Percentiles rank a stretch among this genome's conserved stretches.
Conservation (phyloP, 2,888 invertebrate species). For the Julus scandinavius region DNA sequence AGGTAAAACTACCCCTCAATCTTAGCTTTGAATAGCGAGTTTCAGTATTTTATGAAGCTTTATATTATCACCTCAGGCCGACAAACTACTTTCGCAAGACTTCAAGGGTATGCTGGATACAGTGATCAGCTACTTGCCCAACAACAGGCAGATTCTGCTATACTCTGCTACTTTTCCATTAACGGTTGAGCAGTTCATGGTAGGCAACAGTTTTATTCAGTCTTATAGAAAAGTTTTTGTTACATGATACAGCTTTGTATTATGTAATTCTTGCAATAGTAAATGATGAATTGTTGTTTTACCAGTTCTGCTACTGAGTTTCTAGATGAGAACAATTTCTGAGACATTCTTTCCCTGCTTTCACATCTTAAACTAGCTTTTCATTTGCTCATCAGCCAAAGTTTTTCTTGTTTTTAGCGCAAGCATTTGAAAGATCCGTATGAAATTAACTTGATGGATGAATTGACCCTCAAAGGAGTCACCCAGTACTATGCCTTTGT, state of each 20-base stretch:
- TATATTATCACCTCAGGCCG: constrained; percentile 72
- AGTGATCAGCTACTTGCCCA: constrained; percentile 92
- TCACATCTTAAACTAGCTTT: neutral
- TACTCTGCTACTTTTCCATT: constrained; percentile 99
- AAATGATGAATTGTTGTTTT: constrained; percentile 23
- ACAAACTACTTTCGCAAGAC: constrained; percentile 98
- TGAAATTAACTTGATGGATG: constrained; percentile 99
- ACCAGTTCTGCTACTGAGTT: constrained; percentile 55
- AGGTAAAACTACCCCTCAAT: constrained; percentile 67
- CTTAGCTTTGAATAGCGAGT: neutral
- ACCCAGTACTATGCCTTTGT: constrained; percentile 99
- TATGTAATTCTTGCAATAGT: too few relatives aligned
- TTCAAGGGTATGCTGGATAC: constrained; percentile 99
- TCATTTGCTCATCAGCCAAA: neutral
- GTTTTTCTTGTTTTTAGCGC: constrained; percentile 69
- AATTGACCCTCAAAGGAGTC: constrained; percentile 97
- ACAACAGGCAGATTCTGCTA: constrained; percentile 95
- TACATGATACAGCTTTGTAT: too few relatives aligned
- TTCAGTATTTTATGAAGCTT: constrained; percentile 39
- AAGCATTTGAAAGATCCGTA: constrained; percentile 98
- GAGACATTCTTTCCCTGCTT: neutral
- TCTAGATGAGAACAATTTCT: constrained; percentile 23
- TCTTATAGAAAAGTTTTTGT: too few relatives aligned
- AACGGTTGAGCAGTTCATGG: constrained; percentile 98
- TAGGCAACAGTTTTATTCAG: constrained; percentile 61